phyloP scores from a whole-genome alignment of 2,797 vertebrate species.

The Anguilla anguilla region DNA sequence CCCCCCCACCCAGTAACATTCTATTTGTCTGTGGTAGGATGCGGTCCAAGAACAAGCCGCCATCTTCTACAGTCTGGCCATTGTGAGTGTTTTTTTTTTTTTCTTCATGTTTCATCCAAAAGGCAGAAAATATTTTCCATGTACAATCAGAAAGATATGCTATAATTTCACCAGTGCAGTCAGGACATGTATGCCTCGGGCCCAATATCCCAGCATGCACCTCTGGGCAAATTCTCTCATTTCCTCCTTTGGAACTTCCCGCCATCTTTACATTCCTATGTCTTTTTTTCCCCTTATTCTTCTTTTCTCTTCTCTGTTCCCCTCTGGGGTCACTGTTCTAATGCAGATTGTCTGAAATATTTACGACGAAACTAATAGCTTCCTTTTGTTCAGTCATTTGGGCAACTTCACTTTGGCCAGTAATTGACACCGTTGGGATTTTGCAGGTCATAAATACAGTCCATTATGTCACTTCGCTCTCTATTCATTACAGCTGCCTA shows the following conservation, averaged over 20 bases:
- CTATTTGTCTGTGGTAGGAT: background rate
- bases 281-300: conserved; percentile 25
- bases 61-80: background rate
- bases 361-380: conserved; percentile 54
- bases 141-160: conserved; percentile 29
- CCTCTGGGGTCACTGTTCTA: conserved; percentile 42
- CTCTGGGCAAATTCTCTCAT: background rate
- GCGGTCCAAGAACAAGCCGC: background rate
- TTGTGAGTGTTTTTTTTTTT: background rate
- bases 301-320: background rate
- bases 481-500: conserved; percentile 47
- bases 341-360: conserved; percentile 52
- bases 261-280: conserved; percentile 30
- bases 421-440: conserved; percentile 62
- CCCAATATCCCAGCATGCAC: background rate
- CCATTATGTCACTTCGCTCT: conserved; percentile 48
- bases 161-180: background rate
- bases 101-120: background rate
- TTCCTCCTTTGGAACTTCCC: background rate
- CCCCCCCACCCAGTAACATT: background rate
- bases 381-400: conserved; percentile 54
- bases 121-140: conserved; percentile 31
- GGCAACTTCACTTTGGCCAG: conserved; percentile 48
- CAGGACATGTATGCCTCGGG: background rate
- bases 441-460: conserved; percentile 45